Conservation (phyloP, 2,888 invertebrate species). For the Pristionchus arcanus region DNA sequence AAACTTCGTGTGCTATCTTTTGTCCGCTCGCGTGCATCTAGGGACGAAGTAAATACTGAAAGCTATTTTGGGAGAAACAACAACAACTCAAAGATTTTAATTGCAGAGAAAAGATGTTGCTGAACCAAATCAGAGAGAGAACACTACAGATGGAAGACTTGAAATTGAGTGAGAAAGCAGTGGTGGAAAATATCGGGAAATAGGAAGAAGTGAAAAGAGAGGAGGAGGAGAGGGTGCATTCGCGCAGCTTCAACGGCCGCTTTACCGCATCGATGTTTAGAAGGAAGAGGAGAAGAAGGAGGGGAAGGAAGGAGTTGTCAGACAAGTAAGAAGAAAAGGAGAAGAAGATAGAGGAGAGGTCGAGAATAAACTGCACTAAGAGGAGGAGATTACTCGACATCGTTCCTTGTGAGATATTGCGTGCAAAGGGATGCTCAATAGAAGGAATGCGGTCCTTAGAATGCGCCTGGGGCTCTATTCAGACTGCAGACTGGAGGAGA, state of each 20-base stretch:
- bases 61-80: background rate
- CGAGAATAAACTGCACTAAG: background rate
- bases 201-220: background rate
- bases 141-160: background rate
- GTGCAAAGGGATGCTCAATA: background rate
- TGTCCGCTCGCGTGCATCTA: background rate
- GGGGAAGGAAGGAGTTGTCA: constrained; percentile 2
- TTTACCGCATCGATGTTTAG: constrained; percentile 46
- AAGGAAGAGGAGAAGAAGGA: background rate
- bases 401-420: background rate
- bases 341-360: constrained; percentile 32
- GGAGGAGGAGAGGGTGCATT: background rate
- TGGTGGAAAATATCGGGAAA: constrained; percentile 19
- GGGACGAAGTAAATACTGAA: background rate
- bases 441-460: background rate
- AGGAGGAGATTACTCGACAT: background rate
- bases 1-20: background rate
- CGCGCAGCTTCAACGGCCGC: background rate
- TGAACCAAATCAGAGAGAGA: background rate
- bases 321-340: constrained; percentile 11
- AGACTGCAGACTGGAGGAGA: background rate
- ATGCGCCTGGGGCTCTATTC: background rate
- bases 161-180: background rate
- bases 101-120: background rate
- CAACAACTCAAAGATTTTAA: background rate